Evolutionary conservation across 2,888 invertebrate species (phyloP).

Genomic region (Gibbula magus): DNA sequence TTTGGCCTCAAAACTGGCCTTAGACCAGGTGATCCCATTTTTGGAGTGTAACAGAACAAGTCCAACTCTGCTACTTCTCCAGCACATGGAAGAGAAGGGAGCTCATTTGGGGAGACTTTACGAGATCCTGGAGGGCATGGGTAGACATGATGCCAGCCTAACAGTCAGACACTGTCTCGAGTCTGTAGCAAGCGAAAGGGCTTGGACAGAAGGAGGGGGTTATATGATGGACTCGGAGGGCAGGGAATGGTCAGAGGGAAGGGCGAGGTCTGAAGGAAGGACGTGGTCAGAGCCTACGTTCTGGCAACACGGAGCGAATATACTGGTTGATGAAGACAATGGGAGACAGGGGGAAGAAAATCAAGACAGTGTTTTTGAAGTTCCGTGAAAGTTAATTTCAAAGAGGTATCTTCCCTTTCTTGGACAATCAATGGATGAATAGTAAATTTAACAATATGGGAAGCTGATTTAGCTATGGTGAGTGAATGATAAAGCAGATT

Average conservation of each 20-base stretch:
- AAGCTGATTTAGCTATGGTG: too few relatives aligned
- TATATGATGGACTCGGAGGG: not conserved
- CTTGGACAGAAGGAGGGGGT: not conserved
- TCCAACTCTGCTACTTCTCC: conserved; percentile 47
- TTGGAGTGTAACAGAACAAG: conserved; percentile 30
- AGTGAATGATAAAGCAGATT: too few relatives aligned
- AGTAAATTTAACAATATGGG: too few relatives aligned
- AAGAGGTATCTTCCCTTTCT: too few relatives aligned
- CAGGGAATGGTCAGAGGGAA: conserved; percentile 27
- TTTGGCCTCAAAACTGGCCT: conserved; percentile 42
- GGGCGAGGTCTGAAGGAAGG: not conserved
- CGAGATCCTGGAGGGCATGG: conserved; percentile 25
- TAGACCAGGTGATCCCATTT: conserved; percentile 43
- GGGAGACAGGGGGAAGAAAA: conserved; percentile 29
- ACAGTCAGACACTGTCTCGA: conserved; percentile 25
- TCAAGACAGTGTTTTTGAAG: conserved; percentile 24
- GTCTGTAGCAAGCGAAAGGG: not conserved
- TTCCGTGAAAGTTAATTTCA: not conserved
- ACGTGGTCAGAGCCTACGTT: not conserved
- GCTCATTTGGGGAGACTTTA: conserved; percentile 33
- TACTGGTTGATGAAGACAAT: not conserved
- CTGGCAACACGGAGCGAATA: not conserved
- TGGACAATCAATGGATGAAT: too few relatives aligned
- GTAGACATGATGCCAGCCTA: conserved; percentile 33
- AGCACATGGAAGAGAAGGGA: conserved; percentile 37